Evolutionary conservation across 2,888 invertebrate genomes (phyloP), one percentile per base, ranked within the genome.

Genomic region (Fragum sueziense): DNA sequence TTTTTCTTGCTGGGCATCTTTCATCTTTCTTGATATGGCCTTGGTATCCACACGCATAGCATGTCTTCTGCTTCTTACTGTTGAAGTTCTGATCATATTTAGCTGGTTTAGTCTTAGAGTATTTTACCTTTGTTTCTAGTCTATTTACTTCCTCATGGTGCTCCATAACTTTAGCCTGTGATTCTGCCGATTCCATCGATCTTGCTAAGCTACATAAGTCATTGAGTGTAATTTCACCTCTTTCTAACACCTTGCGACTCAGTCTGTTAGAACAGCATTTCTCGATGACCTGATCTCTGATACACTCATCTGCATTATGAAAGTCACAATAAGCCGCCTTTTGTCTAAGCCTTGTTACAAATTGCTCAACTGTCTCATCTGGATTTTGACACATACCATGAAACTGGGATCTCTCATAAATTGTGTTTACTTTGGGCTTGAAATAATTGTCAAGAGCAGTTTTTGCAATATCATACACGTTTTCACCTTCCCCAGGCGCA

Each of bases 181-280:
- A 20, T 29, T 61, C 61, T 33, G 61, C 20, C 6, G 20, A 3
- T 7, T 61, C 61, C 33, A 61, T 31, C 1, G 61, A 25, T 29
- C 27, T 61, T 27, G 61, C 61, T 11, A 61, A 22, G 20, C 14
- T 80, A 71, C 31, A 37, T 14, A 11, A 80, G 25, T 69, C 29
- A 2, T 75, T 61, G 33, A 81, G 41, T 47, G 52, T 79, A 6
- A 84, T 68, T 37, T 37, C 37, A 9, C 52, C 52, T 52, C 22
- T 52, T 52, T 52, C 52, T n/a, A 52, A n/a, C 7, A 11, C 6
- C 20, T 52, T 52, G 6, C 4, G 2, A 25, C 57, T 25, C 14
- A 57, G n/a, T 57, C 6, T 25, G 6, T 57, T 22, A 22, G 57
- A 57, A 27, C 14, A 7, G 25, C 27, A 57, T 27, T 57, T 57